Conservation (phyloP, 1,140 invertebrate genomes). For the Gryon sp. region DNA sequence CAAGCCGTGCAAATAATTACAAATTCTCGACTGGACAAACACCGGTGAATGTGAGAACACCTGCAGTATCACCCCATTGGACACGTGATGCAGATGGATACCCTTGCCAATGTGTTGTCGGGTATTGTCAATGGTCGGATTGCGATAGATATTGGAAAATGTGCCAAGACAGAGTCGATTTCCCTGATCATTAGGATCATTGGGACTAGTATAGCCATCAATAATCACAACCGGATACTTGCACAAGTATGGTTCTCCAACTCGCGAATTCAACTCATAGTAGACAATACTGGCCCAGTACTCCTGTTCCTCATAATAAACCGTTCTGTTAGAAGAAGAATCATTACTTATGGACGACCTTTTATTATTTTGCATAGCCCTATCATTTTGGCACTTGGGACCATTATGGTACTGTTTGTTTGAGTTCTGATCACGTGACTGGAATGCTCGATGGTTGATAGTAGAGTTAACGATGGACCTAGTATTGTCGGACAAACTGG, state of each 20-base stretch:
- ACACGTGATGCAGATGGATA: constrained; percentile 97
- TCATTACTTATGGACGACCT: too few species aligned
- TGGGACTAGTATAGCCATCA: constrained; percentile 97
- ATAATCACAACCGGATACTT: constrained; percentile 93
- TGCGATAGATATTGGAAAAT: constrained; percentile 96
- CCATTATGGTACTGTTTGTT: background rate
- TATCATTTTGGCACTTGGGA: too few species aligned
- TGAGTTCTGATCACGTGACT: constrained; percentile 77
- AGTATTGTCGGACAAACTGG: background rate
- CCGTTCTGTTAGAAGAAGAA: constrained; percentile 61
- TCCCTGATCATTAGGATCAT: constrained; percentile 89
- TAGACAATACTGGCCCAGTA: constrained; percentile 97
- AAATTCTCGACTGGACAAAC: constrained; percentile 97
- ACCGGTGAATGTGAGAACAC: constrained; percentile 96
- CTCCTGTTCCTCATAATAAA: constrained; percentile 92
- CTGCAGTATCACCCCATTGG: constrained; percentile 98
- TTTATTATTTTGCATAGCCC: too few species aligned
- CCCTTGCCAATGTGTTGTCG: constrained; percentile 97
- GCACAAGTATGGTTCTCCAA: constrained; percentile 97
- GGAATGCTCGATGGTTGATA: background rate
- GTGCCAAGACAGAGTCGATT: constrained; percentile 96
- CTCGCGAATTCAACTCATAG: constrained; percentile 95
- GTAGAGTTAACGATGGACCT: background rate
- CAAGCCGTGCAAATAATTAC: constrained; percentile 96
- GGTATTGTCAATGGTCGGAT: constrained; percentile 97